These are phyloP conservation scores for Hetaerina americana DNA, from an alignment of 1,140 invertebrate species.

Conservation along the genomic window DNA sequence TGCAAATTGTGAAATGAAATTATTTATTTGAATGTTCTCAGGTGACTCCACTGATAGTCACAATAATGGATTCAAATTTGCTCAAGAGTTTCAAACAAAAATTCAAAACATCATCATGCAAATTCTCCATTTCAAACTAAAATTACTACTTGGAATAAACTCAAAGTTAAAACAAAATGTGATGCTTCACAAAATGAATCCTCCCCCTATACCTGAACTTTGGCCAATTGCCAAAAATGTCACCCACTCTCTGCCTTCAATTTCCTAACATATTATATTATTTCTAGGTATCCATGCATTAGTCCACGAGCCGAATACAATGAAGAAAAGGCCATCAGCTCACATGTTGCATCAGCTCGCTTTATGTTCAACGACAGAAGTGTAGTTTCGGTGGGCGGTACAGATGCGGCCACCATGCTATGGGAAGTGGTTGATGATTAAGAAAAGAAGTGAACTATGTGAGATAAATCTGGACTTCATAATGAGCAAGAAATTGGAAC, in stretches of 20 bases:
- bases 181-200: slow-evolving; percentile 2
- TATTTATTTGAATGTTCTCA: too few species aligned
- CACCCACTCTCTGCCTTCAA: too few species aligned
- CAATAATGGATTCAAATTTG: too few species aligned
- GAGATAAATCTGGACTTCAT: background rate
- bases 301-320: slow-evolving; percentile 74
- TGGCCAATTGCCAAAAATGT: too few species aligned
- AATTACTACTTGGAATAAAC: too few species aligned
- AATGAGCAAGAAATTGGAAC: background rate
- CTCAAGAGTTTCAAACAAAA: too few species aligned
- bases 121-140: too few species aligned
- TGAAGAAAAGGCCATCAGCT: slow-evolving; percentile 79
- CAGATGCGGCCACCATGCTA: slow-evolving; percentile 81
- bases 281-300: slow-evolving; percentile 61
- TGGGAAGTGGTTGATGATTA: slow-evolving; percentile 76
- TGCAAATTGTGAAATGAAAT: too few species aligned
- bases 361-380: slow-evolving; percentile 77
- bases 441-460: background rate
- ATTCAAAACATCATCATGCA: too few species aligned
- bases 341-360: slow-evolving; percentile 63
- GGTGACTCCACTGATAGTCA: too few species aligned
- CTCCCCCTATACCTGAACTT: background rate
- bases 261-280: slow-evolving; percentile 9
- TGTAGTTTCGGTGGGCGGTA: slow-evolving; percentile 78
- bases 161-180: slow-evolving; percentile 10